Percentiles rank a stretch among this genome's conserved stretches.
Evolutionary conservation across 2,113 vertebrate genomes (phyloP).

Genomic region (Thalassarche chlororhynchos): DNA sequence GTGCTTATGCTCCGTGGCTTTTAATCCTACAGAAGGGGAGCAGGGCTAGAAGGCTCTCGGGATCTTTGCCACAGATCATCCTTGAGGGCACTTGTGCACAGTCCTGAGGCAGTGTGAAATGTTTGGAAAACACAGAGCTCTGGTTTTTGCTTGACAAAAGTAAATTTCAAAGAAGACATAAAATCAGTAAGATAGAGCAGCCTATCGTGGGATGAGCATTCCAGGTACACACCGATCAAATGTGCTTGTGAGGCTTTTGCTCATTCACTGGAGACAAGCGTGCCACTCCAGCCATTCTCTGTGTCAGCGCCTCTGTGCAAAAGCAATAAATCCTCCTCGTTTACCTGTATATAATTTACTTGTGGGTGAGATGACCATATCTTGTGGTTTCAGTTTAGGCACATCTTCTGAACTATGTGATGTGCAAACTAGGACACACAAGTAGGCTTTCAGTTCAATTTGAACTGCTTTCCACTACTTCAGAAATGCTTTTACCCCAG

Average conservation of each 20-base stretch:
- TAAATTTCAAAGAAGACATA: neutral
- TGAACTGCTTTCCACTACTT: neutral
- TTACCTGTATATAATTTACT: neutral
- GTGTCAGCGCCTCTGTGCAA: neutral
- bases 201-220: neutral
- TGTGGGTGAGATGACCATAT: neutral
- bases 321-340: neutral
- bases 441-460: neutral
- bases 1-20: neutral
- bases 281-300: neutral
- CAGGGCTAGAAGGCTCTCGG: neutral
- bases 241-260: neutral
- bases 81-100: neutral
- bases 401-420: neutral
- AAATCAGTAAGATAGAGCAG: neutral
- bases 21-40: neutral
- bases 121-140: neutral
- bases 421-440: neutral
- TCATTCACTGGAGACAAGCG: neutral
- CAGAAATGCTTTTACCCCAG: neutral
- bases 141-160: neutral
- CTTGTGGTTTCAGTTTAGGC: neutral
- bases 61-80: neutral
- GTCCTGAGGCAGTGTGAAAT: neutral
- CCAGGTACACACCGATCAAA: neutral